Evolutionary conservation across 2,888 invertebrate species (phyloP), one percentile per base, ranked within the genome.

Genomic region (Drosophila subsilvestris): DNA sequence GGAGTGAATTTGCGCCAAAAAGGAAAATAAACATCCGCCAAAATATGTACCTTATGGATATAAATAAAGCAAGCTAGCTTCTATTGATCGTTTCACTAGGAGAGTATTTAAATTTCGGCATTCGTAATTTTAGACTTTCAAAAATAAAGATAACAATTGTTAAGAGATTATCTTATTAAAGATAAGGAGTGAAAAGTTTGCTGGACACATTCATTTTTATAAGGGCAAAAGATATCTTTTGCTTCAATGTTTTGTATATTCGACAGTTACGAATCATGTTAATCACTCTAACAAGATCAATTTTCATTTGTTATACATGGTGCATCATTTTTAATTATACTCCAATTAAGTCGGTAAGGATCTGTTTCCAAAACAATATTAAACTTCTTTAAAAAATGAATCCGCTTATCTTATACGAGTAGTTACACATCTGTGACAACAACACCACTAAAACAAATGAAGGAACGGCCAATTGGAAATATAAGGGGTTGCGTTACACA

Each of bases 401-500:
- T n/a, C 3, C 42, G 20, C 9, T 27, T 17, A 37, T 53, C 42
- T 14, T 5, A 20, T 7, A 43, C 10, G 3, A 32, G 10, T 29
- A 78, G 70, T 9, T 68, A n/a, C 27, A 56, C 22, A 68, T 68
- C 45, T 80, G 80, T 63, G 70, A 78, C 1, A 83, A 83, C 18
- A 25, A 25, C 6, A 57, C 8, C 32, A 67, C 74, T 2, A 25
- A 59, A 32, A 66, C 67, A 2, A 8, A 17, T 9, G n/a, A 12
- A 1, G 75, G 71, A 6, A 48, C 8, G 25, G 68, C 69, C 3
- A 65, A 63, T 71, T 89, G 88, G 86, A 85, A 79, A 67, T 63
- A 65, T 61, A 72, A 74, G 25, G 63, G 60, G 2, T n/a, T 56
- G 3, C 74, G 62, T 57, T 83, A 79, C 45, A 68, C 78, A 57